Evolutionary conservation across 1,140 invertebrate species (phyloP).

Genomic region (Hydropsyche tenuis): DNA sequence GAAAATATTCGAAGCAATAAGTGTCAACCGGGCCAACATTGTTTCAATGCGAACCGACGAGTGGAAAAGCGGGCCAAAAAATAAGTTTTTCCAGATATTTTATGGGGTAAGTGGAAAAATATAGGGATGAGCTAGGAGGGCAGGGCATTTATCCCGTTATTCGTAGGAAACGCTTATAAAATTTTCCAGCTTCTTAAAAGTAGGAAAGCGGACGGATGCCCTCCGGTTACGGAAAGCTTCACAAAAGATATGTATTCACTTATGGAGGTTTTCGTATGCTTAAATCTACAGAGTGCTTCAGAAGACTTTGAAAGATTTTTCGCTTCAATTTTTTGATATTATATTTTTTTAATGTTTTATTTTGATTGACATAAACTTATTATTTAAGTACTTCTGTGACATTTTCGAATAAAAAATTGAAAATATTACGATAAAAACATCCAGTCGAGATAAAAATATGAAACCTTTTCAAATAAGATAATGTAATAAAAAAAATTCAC

Average conservation of each 20-base stretch:
- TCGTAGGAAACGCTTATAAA: conserved; percentile 3
- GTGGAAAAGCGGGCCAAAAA: neutral
- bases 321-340: no score
- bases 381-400: no score
- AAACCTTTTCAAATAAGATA: no score
- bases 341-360: no score
- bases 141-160: neutral
- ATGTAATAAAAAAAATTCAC: no score
- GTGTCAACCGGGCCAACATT: neutral
- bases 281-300: no score
- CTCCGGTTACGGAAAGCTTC: neutral
- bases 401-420: no score
- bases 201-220: conserved; percentile 11
- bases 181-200: neutral
- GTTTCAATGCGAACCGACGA: neutral
- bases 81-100: neutral
- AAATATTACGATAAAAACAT: no score
- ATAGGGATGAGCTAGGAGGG: neutral
- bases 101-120: neutral
- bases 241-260: conserved; percentile 20
- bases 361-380: no score
- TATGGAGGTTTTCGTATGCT: neutral
- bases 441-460: no score
- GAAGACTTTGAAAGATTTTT: no score
- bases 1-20: no score